Evolutionary conservation across 2,888 invertebrate genomes (phyloP).

Genomic region (Drosophila merina): DNA sequence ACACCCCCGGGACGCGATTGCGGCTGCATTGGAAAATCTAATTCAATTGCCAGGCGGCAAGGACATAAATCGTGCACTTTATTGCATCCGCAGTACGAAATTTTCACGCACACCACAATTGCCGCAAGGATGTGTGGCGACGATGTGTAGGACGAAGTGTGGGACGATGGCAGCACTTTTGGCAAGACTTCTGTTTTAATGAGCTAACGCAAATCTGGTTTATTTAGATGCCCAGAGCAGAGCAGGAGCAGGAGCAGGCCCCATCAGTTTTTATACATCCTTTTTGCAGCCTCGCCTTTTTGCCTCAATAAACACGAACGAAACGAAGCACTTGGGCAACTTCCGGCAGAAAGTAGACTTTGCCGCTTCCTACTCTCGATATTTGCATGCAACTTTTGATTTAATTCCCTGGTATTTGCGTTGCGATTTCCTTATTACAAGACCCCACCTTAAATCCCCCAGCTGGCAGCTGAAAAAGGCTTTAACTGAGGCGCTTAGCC

Average conservation of each 20-base stretch:
- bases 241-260: slow-evolving; percentile 10
- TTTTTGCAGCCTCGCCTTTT: neutral
- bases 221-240: slow-evolving; percentile 52
- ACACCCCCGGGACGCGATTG: slow-evolving; percentile 54
- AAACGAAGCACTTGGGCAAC: slow-evolving; percentile 40
- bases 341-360: slow-evolving; percentile 23
- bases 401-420: slow-evolving; percentile 44
- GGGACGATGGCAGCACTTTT: slow-evolving; percentile 20
- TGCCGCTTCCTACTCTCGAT: slow-evolving; percentile 38
- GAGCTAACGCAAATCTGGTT: slow-evolving; percentile 65
- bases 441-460: slow-evolving; percentile 21
- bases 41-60: slow-evolving; percentile 73
- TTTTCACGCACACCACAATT: slow-evolving; percentile 53
- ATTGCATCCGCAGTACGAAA: slow-evolving; percentile 76
- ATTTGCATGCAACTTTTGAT: slow-evolving; percentile 45
- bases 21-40: slow-evolving; percentile 69
- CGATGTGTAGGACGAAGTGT: neutral
- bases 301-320: slow-evolving; percentile 14
- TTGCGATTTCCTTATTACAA: slow-evolving; percentile 48
- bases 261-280: slow-evolving; percentile 37
- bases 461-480: slow-evolving; percentile 49
- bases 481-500: slow-evolving; percentile 64
- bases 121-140: slow-evolving; percentile 18
- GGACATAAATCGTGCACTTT: slow-evolving; percentile 76
- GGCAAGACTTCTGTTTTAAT: slow-evolving; percentile 55